A percentile compares a stretch with the other conserved stretches of the same genome.
Evolutionary conservation across 1,140 invertebrate species (phyloP).

Genomic region (Wasmannia auropunctata): DNA sequence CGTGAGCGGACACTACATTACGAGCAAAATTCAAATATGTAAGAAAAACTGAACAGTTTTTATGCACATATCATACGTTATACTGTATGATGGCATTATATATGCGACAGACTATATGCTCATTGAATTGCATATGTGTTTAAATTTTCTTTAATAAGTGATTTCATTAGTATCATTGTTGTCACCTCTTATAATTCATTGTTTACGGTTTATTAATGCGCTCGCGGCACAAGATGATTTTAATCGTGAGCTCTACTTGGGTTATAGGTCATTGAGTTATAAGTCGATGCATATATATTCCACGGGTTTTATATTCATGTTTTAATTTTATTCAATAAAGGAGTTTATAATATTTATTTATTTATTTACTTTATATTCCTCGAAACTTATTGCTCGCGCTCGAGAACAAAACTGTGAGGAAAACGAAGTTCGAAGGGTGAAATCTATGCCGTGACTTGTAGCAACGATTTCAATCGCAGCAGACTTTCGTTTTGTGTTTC

Average conservation of each 20-base stretch:
- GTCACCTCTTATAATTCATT: constrained; percentile 4
- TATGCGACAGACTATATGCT: background rate
- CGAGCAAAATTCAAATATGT: background rate
- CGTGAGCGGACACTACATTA: background rate
- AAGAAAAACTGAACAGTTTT: background rate
- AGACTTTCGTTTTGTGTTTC: constrained; percentile 15
- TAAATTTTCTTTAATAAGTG: constrained; percentile 18
- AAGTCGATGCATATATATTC: background rate
- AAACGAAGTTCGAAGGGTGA: background rate
- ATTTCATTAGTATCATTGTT: constrained; percentile 30
- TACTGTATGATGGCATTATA: background rate
- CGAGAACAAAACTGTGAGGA: background rate
- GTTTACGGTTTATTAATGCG: background rate
- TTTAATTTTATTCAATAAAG: background rate
- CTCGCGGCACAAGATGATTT: background rate
- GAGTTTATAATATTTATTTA: background rate
- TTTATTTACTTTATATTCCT: background rate
- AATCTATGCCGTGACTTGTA: background rate
- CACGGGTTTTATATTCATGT: background rate
- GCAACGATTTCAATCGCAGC: background rate
- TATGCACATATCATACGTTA: too few relatives aligned
- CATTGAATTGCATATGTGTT: constrained; percentile 7
- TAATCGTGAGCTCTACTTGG: background rate
- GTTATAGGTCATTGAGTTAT: constrained; percentile 5
- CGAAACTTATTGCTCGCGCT: background rate